phyloP scores from a whole-genome alignment of 35 echinoderm and acorn worm species.

The Anneissia japonica region DNA sequence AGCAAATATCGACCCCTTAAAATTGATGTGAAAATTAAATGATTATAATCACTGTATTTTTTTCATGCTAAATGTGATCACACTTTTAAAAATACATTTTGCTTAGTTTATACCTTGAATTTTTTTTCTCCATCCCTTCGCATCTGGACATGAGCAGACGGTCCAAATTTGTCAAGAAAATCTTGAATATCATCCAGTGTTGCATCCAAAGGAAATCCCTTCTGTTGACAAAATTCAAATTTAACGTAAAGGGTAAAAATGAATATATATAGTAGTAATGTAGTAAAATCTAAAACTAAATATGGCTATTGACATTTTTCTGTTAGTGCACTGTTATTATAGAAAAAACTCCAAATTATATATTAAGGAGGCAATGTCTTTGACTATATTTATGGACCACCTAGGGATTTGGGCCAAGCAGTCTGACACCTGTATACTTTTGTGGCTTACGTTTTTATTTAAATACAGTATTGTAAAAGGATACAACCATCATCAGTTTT shows the following conservation, averaged over 20 bases:
- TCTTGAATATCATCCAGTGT: constrained; percentile 62
- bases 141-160: constrained; percentile 57
- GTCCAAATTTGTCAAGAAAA: constrained; percentile 76
- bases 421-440: too few species aligned
- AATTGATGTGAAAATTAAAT: not conserved
- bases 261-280: too few species aligned
- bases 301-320: too few species aligned
- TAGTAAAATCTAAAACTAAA: too few species aligned
- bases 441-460: too few species aligned
- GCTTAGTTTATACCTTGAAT: constrained; percentile 59
- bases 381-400: too few species aligned
- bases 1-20: constrained; percentile 88
- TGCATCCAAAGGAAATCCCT: constrained; percentile 78
- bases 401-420: too few species aligned
- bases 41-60: not conserved
- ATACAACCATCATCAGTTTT: constrained; percentile 97
- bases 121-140: constrained; percentile 78
- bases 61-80: too few species aligned
- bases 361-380: too few species aligned
- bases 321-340: too few species aligned
- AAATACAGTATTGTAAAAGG: constrained; percentile 39
- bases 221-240: constrained; percentile 61
- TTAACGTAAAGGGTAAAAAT: too few species aligned
- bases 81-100: not conserved
- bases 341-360: too few species aligned